Evolutionary conservation across 2,888 invertebrate species (phyloP).

Genomic region (Synergus laeviventris): DNA sequence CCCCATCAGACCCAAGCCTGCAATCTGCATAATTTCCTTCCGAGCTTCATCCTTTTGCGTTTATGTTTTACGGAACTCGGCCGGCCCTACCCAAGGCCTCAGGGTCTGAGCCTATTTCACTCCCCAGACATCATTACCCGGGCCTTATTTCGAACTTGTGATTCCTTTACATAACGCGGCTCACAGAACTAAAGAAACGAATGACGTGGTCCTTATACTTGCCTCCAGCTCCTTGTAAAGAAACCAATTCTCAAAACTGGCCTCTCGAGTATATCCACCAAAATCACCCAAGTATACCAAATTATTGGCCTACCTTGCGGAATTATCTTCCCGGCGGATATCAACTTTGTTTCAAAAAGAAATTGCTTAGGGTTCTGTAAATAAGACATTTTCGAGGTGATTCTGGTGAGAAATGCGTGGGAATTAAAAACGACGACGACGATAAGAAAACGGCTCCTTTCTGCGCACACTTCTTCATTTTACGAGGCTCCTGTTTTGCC

Average conservation of each 20-base stretch:
- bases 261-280: slow-evolving; percentile 23
- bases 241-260: slow-evolving; percentile 20
- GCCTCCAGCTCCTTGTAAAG: slow-evolving; percentile 43
- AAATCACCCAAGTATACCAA: slow-evolving; percentile 28
- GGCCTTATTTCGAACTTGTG: slow-evolving; percentile 51
- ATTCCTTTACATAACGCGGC: slow-evolving; percentile 47
- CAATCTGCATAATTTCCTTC: slow-evolving; percentile 75
- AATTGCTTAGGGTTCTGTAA: not conserved
- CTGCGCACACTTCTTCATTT: not conserved
- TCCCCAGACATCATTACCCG: slow-evolving; percentile 52
- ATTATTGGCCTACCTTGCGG: slow-evolving; percentile 8
- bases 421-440: not conserved
- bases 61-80: slow-evolving; percentile 57
- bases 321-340: not conserved
- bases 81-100: slow-evolving; percentile 55
- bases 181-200: slow-evolving; percentile 50
- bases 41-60: slow-evolving; percentile 67
- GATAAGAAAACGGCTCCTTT: not conserved
- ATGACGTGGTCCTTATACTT: slow-evolving; percentile 47
- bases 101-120: slow-evolving; percentile 49
- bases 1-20: slow-evolving; percentile 72
- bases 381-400: not conserved
- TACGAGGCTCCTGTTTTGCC: not conserved
- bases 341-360: not conserved
- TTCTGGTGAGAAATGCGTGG: not conserved